A percentile compares a stretch with the other conserved stretches of the same genome.
phyloP scores from a whole-genome alignment of 2,797 vertebrate species.

The Myotis findleyi region DNA sequence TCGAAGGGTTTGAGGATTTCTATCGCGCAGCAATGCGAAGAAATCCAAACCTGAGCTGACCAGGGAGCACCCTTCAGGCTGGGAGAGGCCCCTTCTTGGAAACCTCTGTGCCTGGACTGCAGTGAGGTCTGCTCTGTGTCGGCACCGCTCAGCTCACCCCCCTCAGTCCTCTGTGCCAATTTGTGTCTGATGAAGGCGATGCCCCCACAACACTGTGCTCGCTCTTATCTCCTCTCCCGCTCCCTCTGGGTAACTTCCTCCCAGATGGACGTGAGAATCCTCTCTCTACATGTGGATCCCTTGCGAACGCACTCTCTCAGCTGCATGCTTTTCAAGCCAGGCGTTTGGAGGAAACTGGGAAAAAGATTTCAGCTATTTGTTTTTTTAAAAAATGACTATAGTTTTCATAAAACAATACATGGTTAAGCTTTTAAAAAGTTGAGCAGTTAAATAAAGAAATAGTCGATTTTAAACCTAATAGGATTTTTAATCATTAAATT shows the following conservation, averaged over 20 bases:
- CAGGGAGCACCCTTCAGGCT: background rate
- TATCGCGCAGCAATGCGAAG: background rate
- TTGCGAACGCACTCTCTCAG: background rate
- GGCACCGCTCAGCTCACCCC: background rate
- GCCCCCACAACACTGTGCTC: no score
- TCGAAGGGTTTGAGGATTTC: background rate
- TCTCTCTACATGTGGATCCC: no score
- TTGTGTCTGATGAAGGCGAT: background rate
- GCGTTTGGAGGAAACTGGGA: background rate
- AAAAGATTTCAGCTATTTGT: background rate
- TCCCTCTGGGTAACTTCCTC: background rate
- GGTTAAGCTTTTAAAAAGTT: background rate
- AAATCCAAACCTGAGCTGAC: background rate
- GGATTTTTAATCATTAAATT: no score
- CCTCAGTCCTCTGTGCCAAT: background rate
- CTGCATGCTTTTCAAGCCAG: background rate
- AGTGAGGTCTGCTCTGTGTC: accelerated
- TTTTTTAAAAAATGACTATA: background rate
- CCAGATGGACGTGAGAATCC: background rate
- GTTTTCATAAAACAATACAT: background rate
- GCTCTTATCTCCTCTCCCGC: background rate
- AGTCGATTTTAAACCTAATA: no score
- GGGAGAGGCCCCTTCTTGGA: background rate
- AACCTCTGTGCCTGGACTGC: background rate
- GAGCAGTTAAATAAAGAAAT: background rate